These are phyloP conservation scores for Onychostruthus taczanowskii DNA, from an alignment of 2,113 vertebrate species.

Conservation along the genomic window DNA sequence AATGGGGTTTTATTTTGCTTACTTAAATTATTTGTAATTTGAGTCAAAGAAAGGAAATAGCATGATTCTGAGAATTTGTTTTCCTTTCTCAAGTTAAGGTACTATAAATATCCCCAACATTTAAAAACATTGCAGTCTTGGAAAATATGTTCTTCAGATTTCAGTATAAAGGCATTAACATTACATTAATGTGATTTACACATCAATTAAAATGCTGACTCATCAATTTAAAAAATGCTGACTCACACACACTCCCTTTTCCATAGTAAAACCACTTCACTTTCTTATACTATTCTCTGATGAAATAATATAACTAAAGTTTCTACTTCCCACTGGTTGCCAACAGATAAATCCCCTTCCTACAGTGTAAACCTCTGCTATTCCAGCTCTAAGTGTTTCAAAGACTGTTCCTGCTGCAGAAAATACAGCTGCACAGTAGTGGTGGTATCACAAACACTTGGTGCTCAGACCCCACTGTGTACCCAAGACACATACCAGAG, in stretches of 20 bases:
- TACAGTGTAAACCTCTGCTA: not conserved
- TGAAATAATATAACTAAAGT: not conserved
- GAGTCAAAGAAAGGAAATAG: not conserved
- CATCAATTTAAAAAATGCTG: not conserved
- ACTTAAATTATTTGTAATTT: not conserved
- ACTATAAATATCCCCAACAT: fast-evolving
- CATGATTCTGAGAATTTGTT: not conserved
- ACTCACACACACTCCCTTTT: not conserved
- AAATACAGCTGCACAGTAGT: not conserved
- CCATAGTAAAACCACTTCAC: not conserved
- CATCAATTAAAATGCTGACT: not conserved
- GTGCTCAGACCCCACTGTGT: not conserved
- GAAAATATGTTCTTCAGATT: not conserved
- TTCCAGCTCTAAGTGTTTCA: not conserved
- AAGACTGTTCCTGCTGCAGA: not conserved
- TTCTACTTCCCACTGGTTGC: not conserved
- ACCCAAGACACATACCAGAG: not conserved
- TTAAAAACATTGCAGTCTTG: not conserved
- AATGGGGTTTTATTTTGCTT: fast-evolving
- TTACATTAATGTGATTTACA: not conserved
- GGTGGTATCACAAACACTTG: not conserved
- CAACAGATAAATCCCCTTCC: not conserved
- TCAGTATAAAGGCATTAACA: not conserved
- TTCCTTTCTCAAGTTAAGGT: not conserved
- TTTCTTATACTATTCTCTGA: not conserved